These are phyloP conservation scores for Zaprionus taronus DNA, from an alignment of 1,140 invertebrate genomes.

Conservation along the genomic window DNA sequence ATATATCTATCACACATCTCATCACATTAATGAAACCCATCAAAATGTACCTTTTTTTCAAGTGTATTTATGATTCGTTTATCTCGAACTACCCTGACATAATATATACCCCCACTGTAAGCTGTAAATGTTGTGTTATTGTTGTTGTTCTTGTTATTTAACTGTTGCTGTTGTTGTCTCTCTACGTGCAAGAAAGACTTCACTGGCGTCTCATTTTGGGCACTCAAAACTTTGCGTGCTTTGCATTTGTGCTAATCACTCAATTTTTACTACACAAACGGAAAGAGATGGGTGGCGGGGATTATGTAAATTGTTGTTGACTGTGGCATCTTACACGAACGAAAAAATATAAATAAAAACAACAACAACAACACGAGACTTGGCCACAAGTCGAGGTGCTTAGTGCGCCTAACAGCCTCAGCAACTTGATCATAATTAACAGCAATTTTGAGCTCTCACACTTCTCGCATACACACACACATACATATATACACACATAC, in stretches of 20 bases:
- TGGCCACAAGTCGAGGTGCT: conserved; percentile 18
- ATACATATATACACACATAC: background rate
- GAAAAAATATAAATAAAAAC: background rate
- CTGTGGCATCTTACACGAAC: conserved; percentile 31
- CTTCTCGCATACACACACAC: conserved; percentile 1
- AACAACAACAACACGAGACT: background rate
- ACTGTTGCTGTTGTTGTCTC: conserved; percentile 26
- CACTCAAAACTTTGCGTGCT: conserved; percentile 29
- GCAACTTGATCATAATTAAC: conserved; percentile 49
- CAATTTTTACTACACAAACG: conserved; percentile 19
- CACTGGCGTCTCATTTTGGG: conserved; percentile 26
- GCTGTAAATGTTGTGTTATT: background rate
- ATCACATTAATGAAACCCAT: background rate
- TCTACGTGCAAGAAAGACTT: conserved; percentile 27
- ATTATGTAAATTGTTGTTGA: conserved; percentile 50
- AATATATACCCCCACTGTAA: conserved; percentile 23
- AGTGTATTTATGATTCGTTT: conserved; percentile 25
- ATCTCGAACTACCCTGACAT: background rate
- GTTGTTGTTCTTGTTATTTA: background rate
- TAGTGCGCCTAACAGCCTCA: conserved; percentile 18
- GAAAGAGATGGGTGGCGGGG: background rate
- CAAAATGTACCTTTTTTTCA: conserved; percentile 5
- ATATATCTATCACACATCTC: background rate
- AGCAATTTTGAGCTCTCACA: conserved; percentile 33
- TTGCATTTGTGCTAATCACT: conserved; percentile 44